These are phyloP conservation scores for Carcina quercana DNA, from an alignment of 2,888 invertebrate species.

Conservation along the genomic window DNA sequence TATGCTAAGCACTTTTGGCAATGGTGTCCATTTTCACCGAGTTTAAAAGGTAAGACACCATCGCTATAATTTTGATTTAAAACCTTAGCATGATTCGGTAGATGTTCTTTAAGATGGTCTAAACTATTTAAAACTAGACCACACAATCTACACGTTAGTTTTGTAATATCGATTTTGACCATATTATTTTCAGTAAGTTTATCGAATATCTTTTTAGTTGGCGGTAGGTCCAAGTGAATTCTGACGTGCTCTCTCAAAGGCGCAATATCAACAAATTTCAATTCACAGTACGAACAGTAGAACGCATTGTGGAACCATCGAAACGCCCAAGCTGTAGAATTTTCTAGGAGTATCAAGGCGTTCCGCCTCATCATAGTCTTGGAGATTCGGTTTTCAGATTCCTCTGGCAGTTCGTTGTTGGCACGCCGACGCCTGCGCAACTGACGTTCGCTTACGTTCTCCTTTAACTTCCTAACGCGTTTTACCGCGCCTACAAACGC, in stretches of 20 bases:
- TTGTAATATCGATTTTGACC: slow-evolving; percentile 57
- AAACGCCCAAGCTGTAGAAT: slow-evolving; percentile 62
- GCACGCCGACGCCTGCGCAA: slow-evolving; percentile 59
- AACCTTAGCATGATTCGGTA: slow-evolving; percentile 35
- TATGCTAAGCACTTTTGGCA: slow-evolving; percentile 49
- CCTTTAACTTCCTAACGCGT: slow-evolving; percentile 54
- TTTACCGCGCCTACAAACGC: slow-evolving; percentile 32
- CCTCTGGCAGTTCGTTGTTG: slow-evolving; percentile 57
- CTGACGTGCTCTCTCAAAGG: slow-evolving; percentile 42
- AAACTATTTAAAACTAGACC: slow-evolving; percentile 29
- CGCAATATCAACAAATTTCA: slow-evolving; percentile 43
- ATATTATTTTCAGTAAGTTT: slow-evolving; percentile 62
- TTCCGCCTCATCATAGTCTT: slow-evolving; percentile 65
- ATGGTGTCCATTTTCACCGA: slow-evolving; percentile 35
- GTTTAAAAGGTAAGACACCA: slow-evolving; percentile 57
- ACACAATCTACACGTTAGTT: slow-evolving; percentile 49
- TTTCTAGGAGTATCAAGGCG: slow-evolving; percentile 50
- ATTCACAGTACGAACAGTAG: slow-evolving; percentile 58
- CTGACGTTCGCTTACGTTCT: slow-evolving; percentile 56
- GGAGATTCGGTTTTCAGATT: slow-evolving; percentile 52
- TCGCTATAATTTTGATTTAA: slow-evolving; percentile 44
- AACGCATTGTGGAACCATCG: slow-evolving; percentile 58
- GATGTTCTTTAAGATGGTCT: slow-evolving; percentile 45
- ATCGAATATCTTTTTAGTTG: slow-evolving; percentile 45
- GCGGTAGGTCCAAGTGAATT: slow-evolving; percentile 37